phyloP scores from a whole-genome alignment of 2,113 vertebrate species.

The Brevimyrus niger region DNA sequence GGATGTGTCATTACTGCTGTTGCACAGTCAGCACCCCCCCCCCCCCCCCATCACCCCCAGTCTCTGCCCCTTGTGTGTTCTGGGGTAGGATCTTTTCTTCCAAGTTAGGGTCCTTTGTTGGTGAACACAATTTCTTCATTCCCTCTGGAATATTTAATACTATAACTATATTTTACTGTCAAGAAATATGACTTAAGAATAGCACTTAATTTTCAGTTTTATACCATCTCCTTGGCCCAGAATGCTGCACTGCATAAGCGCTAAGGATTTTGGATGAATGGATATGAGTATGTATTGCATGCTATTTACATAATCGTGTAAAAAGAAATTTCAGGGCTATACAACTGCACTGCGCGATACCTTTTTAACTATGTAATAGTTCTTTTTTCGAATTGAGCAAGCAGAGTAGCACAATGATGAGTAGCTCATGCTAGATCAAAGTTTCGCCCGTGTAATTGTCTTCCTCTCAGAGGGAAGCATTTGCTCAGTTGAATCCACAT shows the following conservation, averaged over 20 bases:
- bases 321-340: background rate
- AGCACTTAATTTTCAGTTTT: background rate
- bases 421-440: slow-evolving; percentile 8
- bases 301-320: slow-evolving; percentile 2
- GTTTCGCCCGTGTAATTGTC: background rate
- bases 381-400: background rate
- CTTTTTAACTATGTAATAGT: background rate
- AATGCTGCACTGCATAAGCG: background rate
- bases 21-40: background rate
- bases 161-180: background rate
- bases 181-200: background rate
- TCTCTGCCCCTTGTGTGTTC: background rate
- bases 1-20: background rate
- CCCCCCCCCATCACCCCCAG: background rate
- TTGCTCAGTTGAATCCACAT: slow-evolving; percentile 12
- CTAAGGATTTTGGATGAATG: background rate
- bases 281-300: background rate
- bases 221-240: background rate
- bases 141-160: background rate
- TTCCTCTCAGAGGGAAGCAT: slow-evolving; percentile 10
- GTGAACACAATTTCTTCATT: background rate
- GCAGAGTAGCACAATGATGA: background rate
- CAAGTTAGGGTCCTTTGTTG: background rate
- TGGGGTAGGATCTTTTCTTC: background rate
- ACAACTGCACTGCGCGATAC: background rate